These are phyloP conservation scores for Argyresthia albistria DNA, from an alignment of 2,888 invertebrate genomes.

Conservation along the genomic window DNA sequence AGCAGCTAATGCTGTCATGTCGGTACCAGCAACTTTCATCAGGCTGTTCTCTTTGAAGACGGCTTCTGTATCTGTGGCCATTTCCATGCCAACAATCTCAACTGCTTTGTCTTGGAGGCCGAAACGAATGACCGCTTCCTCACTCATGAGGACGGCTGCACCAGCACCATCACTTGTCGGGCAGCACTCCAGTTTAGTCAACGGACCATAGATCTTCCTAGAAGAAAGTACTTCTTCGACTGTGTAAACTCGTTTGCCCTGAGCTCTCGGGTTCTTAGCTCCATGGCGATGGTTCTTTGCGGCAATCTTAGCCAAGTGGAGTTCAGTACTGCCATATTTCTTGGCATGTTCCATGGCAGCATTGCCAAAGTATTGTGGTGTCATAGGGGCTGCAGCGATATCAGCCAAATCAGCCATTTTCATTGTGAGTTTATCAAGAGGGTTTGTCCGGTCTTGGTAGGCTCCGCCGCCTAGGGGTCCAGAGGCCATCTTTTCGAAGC, in stretches of 20 bases:
- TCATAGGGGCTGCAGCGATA: constrained; percentile 86
- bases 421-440: constrained; percentile 89
- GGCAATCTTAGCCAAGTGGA: constrained; percentile 98
- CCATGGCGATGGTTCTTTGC: constrained; percentile 98
- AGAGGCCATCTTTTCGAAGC: constrained; percentile 98
- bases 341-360: constrained; percentile 97
- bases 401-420: constrained; percentile 89
- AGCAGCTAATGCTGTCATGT: constrained; percentile 92
- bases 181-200: constrained; percentile 98
- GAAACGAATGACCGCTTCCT: constrained; percentile 89
- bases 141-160: constrained; percentile 92
- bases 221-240: constrained; percentile 92
- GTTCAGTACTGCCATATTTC: constrained; percentile 92
- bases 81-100: constrained; percentile 97
- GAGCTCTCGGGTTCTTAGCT: constrained; percentile 96
- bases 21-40: constrained; percentile 89
- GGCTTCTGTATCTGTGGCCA: constrained; percentile 92
- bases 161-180: constrained; percentile 99
- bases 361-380: constrained; percentile 97
- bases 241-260: constrained; percentile 92
- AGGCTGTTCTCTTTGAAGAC: constrained; percentile 85
- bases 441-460: constrained; percentile 88
- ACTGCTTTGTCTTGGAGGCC: constrained; percentile 88
- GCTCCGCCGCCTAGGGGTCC: constrained; percentile 86
- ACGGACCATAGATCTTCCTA: constrained; percentile 89